These are phyloP conservation scores for Astreopora myriophthalma DNA, from an alignment of 64 coral and sea anemone genomes.

Conservation along the genomic window DNA sequence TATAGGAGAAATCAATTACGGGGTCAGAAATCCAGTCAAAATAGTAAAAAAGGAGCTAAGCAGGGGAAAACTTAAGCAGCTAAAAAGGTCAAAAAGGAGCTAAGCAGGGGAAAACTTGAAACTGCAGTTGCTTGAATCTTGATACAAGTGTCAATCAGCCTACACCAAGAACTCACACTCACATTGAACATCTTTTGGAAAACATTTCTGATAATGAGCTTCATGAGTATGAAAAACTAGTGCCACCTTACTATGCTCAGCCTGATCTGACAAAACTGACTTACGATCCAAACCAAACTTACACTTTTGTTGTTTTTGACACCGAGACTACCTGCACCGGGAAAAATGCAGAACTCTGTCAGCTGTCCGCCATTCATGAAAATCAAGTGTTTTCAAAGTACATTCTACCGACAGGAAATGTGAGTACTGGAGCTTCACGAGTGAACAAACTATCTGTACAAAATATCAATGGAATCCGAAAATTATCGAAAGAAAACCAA, in stretches of 20 bases:
- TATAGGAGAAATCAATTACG: background rate
- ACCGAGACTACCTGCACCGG: conserved; percentile 12
- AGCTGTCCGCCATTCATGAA: background rate
- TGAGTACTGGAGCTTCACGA: conserved; percentile 17
- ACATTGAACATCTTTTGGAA: background rate
- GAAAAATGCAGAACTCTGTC: conserved; percentile 15
- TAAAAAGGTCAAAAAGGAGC: background rate
- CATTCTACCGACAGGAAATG: conserved; percentile 22
- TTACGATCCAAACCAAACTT: background rate
- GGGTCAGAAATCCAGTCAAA: background rate
- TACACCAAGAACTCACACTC: background rate
- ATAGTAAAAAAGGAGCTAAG: background rate
- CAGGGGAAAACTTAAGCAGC: conserved; percentile 1
- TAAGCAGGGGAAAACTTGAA: background rate
- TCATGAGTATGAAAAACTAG: background rate
- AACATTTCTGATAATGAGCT: background rate
- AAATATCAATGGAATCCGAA: conserved; percentile 13
- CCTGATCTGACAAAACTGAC: background rate
- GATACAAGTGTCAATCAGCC: background rate
- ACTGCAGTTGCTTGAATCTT: background rate
- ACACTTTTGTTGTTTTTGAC: background rate
- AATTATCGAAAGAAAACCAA: conserved; percentile 43
- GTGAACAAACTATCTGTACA: conserved; percentile 57
- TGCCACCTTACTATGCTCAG: background rate
- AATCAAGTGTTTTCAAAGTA: conserved; percentile 27